Evolutionary conservation across 2,113 vertebrate species (phyloP).

Genomic region (Petromus typicus): DNA sequence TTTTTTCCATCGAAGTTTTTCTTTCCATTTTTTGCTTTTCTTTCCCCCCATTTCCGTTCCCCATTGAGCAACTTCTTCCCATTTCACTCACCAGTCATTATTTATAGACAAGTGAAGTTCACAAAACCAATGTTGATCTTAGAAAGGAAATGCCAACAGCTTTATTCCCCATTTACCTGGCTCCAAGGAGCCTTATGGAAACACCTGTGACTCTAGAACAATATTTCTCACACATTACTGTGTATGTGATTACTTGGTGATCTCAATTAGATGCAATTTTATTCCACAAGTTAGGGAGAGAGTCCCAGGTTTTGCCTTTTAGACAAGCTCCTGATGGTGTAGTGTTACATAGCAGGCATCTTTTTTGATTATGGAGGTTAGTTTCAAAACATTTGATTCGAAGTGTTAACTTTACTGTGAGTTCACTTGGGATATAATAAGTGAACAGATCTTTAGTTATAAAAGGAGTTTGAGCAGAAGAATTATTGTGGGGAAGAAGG

Average conservation of each 20-base stretch:
- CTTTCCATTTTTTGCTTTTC: no score
- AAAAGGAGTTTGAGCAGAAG: background rate
- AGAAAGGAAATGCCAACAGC: background rate
- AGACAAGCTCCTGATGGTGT: background rate
- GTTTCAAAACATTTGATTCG: background rate
- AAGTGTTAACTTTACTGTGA: background rate
- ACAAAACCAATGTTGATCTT: background rate
- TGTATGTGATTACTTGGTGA: background rate
- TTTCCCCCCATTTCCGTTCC: no score
- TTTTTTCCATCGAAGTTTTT: no score
- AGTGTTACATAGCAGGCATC: fast-evolving
- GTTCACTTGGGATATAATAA: background rate
- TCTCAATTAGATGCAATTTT: background rate
- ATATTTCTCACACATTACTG: background rate
- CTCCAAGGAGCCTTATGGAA: background rate
- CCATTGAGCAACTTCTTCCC: no score
- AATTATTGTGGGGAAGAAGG: background rate
- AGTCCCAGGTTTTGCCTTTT: background rate
- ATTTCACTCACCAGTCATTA: no score
- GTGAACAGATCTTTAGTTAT: background rate
- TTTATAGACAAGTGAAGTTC: background rate
- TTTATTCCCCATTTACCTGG: background rate
- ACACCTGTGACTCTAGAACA: background rate
- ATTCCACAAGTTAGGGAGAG: background rate
- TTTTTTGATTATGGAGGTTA: background rate